Evolutionary conservation across 2,797 vertebrate species (phyloP).

Genomic region (Acanthurus leucopareius): DNA sequence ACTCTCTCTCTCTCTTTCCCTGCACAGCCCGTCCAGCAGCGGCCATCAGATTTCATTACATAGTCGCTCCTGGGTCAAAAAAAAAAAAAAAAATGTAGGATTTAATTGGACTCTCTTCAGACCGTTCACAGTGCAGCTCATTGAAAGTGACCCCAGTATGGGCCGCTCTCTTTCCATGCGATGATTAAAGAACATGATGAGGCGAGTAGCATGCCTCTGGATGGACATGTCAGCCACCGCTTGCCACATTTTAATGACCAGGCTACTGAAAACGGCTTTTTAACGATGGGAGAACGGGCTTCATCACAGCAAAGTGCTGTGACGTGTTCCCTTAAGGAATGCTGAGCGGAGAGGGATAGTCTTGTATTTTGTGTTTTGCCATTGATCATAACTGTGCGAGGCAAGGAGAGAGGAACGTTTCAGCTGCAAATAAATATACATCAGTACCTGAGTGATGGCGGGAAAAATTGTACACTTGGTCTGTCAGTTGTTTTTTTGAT

Average conservation of each 20-base stretch:
- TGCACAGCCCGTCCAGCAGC: conserved; percentile 36
- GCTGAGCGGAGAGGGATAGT: conserved; percentile 31
- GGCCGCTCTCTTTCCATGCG: conserved; percentile 63
- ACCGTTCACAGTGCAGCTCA: conserved; percentile 58
- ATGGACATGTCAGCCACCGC: conserved; percentile 66
- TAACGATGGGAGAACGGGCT: conserved; percentile 65
- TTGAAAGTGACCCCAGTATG: conserved; percentile 74
- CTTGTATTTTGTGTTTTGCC: conserved; percentile 33
- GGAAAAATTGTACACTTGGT: conserved; percentile 10
- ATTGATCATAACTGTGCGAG: conserved; percentile 29
- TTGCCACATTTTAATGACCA: conserved; percentile 80
- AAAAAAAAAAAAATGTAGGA: conserved; percentile 61
- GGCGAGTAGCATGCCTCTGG: conserved; percentile 68
- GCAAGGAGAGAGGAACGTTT: conserved; percentile 1
- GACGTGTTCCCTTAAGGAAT: conserved; percentile 55
- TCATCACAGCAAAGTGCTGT: conserved; percentile 51
- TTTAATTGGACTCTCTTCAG: conserved; percentile 81
- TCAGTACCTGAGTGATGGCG: conserved; percentile 11
- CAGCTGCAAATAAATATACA: conserved; percentile 16
- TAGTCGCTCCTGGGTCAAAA: conserved; percentile 59
- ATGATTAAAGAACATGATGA: conserved; percentile 82
- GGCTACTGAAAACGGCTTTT: conserved; percentile 71
- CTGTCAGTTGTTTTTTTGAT: conserved; percentile 24
- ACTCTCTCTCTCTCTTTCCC: conserved; percentile 28
- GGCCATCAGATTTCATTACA: conserved; percentile 67